Evolutionary conservation across 2,888 invertebrate genomes (phyloP).

Genomic region (Oligia latruncula): DNA sequence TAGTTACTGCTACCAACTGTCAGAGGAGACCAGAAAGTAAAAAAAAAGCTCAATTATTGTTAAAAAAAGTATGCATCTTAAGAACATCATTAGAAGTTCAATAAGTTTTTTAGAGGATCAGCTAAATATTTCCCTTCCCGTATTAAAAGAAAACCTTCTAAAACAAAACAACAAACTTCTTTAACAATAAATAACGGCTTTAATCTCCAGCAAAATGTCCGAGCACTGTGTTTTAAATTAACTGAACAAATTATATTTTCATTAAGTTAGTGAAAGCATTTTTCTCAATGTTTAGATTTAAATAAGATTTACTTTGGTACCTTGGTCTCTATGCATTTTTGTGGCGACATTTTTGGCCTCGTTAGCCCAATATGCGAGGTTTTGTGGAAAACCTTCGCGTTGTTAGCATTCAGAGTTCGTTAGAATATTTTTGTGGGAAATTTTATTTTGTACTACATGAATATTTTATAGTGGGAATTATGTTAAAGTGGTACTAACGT

Average conservation of each 20-base stretch:
- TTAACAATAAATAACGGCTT: conserved; percentile 30
- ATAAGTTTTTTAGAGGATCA: too few relatives aligned
- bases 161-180: conserved; percentile 12
- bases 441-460: conserved; percentile 16
- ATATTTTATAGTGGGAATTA: conserved; percentile 31
- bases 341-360: conserved; percentile 54
- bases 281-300: conserved; percentile 69
- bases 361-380: conserved; percentile 36
- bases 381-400: conserved; percentile 29
- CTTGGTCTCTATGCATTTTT: conserved; percentile 60
- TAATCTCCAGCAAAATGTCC: conserved; percentile 20
- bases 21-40: too few relatives aligned
- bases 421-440: conserved; percentile 38
- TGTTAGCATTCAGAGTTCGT: conserved; percentile 39
- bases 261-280: conserved; percentile 65
- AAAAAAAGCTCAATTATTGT: too few relatives aligned
- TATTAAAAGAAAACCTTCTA: neutral
- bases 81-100: too few relatives aligned
- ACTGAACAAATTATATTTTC: conserved; percentile 71
- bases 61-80: too few relatives aligned
- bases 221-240: conserved; percentile 49
- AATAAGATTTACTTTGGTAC: conserved; percentile 67
- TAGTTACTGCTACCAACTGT: too few relatives aligned
- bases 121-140: neutral
- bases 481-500: neutral